Conservation (phyloP, 2,888 invertebrate species). For the Cephonodes hylas region DNA sequence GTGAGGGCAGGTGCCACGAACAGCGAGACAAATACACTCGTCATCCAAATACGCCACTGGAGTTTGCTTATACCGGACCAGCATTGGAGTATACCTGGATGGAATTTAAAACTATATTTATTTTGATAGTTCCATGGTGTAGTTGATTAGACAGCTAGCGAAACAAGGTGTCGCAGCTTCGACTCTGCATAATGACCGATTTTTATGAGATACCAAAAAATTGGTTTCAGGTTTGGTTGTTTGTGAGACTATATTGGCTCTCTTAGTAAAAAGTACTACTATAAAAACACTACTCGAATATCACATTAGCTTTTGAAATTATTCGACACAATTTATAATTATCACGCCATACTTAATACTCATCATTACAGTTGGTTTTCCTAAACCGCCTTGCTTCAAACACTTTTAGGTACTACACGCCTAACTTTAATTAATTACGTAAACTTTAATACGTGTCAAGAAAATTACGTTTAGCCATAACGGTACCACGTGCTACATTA, state of each 20-base stretch:
- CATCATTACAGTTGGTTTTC: neutral
- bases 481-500: neutral
- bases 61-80: constrained; percentile 91
- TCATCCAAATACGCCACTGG: constrained; percentile 94
- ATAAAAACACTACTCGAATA: no score
- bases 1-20: constrained; percentile 94
- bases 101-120: neutral
- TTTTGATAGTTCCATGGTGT: neutral
- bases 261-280: no score
- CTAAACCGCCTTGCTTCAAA: neutral
- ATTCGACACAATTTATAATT: neutral
- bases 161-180: no score
- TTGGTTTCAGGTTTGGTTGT: no score
- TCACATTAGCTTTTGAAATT: no score
- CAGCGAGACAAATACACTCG: constrained; percentile 88
- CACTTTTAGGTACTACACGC: neutral
- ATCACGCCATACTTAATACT: no score
- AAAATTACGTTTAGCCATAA: neutral
- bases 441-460: neutral
- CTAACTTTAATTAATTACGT: constrained; percentile 2
- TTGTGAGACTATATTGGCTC: no score
- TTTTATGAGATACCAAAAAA: no score
- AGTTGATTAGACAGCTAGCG: no score
- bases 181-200: no score
- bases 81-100: constrained; percentile 86